Evolutionary conservation across 2,888 invertebrate genomes (phyloP).

Genomic region (Ypsolopha scabrella): DNA sequence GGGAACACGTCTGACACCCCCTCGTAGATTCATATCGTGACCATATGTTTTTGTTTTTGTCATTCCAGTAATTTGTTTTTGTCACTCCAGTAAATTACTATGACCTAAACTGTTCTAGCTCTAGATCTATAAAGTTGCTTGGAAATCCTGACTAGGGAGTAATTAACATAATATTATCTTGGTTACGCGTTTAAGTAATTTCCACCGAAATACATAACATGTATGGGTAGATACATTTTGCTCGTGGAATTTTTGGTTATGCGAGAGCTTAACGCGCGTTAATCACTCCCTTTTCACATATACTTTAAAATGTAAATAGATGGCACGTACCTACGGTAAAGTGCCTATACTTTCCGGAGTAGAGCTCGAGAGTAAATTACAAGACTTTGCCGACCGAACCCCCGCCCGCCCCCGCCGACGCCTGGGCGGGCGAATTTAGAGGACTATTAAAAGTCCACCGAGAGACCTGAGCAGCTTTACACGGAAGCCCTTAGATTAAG

Average conservation of each 20-base stretch:
- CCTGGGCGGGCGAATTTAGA: constrained; percentile 36
- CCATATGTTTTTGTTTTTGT: too few species aligned
- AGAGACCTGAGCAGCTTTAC: constrained; percentile 39
- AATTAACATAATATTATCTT: too few species aligned
- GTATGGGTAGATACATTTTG: too few species aligned
- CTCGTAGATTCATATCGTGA: too few species aligned
- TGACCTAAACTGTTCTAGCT: too few species aligned
- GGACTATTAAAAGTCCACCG: constrained; percentile 46
- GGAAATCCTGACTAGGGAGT: too few species aligned
- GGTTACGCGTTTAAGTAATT: too few species aligned
- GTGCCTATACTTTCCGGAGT: constrained; percentile 35
- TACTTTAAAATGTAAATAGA: constrained; percentile 17
- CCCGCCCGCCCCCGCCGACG: constrained; percentile 8
- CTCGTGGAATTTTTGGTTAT: not conserved
- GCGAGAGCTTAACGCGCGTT: constrained; percentile 6
- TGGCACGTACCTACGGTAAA: constrained; percentile 12
- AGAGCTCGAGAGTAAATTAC: constrained; percentile 37
- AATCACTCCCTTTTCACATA: constrained; percentile 12
- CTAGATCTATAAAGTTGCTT: too few species aligned
- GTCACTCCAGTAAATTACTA: too few species aligned
- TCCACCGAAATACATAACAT: too few species aligned
- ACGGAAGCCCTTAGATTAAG: constrained; percentile 36
- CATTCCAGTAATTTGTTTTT: too few species aligned
- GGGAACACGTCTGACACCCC: too few species aligned
- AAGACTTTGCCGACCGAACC: constrained; percentile 29